These are phyloP conservation scores for Perca fluviatilis DNA, from an alignment of 2,113 vertebrate genomes.

Conservation along the genomic window DNA sequence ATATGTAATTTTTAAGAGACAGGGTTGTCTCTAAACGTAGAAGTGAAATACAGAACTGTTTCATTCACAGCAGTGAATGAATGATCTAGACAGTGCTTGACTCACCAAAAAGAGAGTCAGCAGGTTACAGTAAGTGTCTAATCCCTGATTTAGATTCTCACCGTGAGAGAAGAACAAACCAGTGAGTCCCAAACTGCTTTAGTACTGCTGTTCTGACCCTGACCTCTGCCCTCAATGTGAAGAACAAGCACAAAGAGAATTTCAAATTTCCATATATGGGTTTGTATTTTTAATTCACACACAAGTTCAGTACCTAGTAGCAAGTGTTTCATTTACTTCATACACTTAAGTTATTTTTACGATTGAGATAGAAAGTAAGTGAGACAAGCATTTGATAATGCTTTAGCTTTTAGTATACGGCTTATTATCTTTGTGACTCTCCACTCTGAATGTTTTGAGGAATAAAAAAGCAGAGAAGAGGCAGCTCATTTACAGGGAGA, in stretches of 20 bases:
- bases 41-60: no score
- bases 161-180: neutral
- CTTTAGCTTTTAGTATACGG: neutral
- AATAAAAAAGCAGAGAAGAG: slow-evolving; percentile 18
- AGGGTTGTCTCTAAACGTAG: no score
- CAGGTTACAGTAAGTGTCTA: neutral
- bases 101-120: slow-evolving; percentile 7
- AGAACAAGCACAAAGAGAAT: neutral
- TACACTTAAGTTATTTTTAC: neutral
- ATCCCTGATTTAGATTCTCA: neutral
- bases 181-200: neutral
- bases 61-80: neutral
- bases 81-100: neutral
- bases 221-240: slow-evolving; percentile 6
- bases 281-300: neutral
- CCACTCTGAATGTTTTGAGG: slow-evolving; percentile 25
- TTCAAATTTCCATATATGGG: neutral
- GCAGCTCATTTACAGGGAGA: slow-evolving; percentile 15
- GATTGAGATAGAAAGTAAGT: slow-evolving; percentile 21
- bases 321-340: neutral
- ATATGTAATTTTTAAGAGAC: no score
- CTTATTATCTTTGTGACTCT: slow-evolving; percentile 37
- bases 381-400: slow-evolving; percentile 22
- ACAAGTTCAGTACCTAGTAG: neutral
- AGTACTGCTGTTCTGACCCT: slow-evolving; percentile 12